phyloP scores from a whole-genome alignment of 1,140 invertebrate species.

The Drosophila albomicans region DNA sequence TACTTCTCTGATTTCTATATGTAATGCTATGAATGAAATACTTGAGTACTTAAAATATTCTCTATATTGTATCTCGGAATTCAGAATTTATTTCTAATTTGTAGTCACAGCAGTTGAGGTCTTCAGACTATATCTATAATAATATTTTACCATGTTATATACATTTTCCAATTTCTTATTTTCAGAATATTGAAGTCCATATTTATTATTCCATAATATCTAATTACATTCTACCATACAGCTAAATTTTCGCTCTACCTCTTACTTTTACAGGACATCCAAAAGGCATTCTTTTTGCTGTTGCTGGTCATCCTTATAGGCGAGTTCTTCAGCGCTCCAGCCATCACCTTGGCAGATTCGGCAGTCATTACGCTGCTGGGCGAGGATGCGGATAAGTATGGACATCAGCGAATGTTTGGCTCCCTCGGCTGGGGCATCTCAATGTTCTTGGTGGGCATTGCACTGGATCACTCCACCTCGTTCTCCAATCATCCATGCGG shows the following conservation, averaged over 20 bases:
- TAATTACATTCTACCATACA: no score
- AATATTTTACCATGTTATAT: no score
- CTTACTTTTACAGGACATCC: constrained; percentile 90
- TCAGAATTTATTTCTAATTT: no score
- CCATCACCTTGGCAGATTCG: constrained; percentile 98
- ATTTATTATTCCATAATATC: no score
- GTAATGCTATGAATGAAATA: no score
- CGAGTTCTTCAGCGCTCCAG: constrained; percentile 98
- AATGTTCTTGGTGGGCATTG: constrained; percentile 99
- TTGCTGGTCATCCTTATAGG: constrained; percentile 97
- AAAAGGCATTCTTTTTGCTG: constrained; percentile 98
- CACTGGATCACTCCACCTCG: constrained; percentile 97
- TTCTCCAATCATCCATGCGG: constrained; percentile 96
- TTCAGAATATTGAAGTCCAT: no score
- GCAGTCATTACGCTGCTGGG: constrained; percentile 96
- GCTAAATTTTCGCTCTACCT: neutral
- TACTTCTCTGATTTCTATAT: no score
- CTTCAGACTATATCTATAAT: no score
- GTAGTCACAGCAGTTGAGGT: no score
- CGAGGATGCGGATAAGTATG: constrained; percentile 96
- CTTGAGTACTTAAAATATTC: no score
- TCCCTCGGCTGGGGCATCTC: constrained; percentile 98
- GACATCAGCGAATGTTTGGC: constrained; percentile 99
- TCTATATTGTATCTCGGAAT: no score
- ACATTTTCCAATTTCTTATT: no score